These are phyloP conservation scores for Paraescarpia echinospica DNA, from an alignment of 1,140 invertebrate species.

Conservation along the genomic window DNA sequence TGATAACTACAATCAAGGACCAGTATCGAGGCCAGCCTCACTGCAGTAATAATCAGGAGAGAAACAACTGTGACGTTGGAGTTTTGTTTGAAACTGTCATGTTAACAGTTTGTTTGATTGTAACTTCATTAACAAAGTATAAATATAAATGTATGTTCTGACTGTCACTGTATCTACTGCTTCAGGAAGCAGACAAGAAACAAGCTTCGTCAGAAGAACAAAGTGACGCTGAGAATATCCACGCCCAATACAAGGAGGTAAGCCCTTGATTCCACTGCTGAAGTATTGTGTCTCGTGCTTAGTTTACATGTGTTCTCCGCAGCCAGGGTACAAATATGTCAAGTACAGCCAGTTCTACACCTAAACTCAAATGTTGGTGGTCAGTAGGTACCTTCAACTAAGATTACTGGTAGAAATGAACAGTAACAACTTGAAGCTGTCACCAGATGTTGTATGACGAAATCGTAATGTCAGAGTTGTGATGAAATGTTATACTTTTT, in stretches of 20 bases:
- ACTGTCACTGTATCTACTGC: not conserved
- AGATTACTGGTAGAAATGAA: no score
- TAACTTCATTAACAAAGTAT: not conserved
- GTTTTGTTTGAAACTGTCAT: not conserved
- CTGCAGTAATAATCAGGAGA: no score
- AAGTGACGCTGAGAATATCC: conserved; percentile 40
- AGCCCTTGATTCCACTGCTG: not conserved
- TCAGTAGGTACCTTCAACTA: no score
- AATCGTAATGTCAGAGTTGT: no score
- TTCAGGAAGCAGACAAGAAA: conserved; percentile 42
- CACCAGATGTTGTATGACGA: no score
- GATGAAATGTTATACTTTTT: no score
- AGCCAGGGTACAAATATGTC: not conserved
- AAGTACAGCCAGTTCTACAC: no score
- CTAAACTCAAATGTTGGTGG: no score
- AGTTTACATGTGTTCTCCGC: not conserved
- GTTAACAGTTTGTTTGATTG: not conserved
- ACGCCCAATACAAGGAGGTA: conserved; percentile 52
- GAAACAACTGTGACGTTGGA: not conserved
- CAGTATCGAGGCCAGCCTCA: no score
- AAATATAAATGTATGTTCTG: not conserved
- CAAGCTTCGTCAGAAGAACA: conserved; percentile 40
- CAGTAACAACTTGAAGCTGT: no score
- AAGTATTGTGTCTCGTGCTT: not conserved
- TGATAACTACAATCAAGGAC: not conserved